Evolutionary conservation across 35 echinoderm and acorn worm genomes (phyloP), one percentile per base, ranked within the genome.

Genomic region (Strongylocentrotus purpuratus): DNA sequence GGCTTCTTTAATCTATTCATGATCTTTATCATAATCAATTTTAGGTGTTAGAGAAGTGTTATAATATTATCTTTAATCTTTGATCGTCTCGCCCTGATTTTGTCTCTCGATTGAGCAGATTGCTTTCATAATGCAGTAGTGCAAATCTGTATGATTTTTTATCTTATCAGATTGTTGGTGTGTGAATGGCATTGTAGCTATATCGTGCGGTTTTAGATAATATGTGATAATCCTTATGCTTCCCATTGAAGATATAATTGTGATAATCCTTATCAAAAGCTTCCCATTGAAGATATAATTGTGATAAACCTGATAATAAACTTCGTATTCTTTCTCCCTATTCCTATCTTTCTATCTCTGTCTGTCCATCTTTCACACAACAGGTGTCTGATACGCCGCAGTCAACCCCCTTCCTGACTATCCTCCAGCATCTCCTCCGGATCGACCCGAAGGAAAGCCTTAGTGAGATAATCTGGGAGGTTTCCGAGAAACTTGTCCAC

Each of bases 311-410:
- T 59, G 52, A 59, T 88, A 55, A 55, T 65, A 4, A 6, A 28
- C 35, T 50, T 61, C 52, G 0, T 94, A 20, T 55, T 94, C 33
- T 94, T 58, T 33, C 11, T 17, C 52, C 52, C 9, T 59, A 59
- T 59, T 17, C 11, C 52, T 59, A 14, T 17, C 17, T 17, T 59
- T 17, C 52, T 17, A 11, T 58, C 52, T 59, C 52, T 59, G 52
- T 59, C 52, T 59, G 17, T 59, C 52, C 9, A 7, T 59, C 10
- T 59, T 17, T 59, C 52, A 9, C 52, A 14, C 52, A 86, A 41
- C 87, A 99, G 98, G 97, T 98, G 52, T 98, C 92, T 89, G 98
- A 99, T 95, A 99, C 96, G 13, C 97, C 97, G 31, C 95, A 97
- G 85, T 88, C 97, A 45, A 94, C 91, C 9, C 58, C 96, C 18